phyloP scores from a whole-genome alignment of 92 coral and sea anemone species.

The Hydrozoanthus gracilis region DNA sequence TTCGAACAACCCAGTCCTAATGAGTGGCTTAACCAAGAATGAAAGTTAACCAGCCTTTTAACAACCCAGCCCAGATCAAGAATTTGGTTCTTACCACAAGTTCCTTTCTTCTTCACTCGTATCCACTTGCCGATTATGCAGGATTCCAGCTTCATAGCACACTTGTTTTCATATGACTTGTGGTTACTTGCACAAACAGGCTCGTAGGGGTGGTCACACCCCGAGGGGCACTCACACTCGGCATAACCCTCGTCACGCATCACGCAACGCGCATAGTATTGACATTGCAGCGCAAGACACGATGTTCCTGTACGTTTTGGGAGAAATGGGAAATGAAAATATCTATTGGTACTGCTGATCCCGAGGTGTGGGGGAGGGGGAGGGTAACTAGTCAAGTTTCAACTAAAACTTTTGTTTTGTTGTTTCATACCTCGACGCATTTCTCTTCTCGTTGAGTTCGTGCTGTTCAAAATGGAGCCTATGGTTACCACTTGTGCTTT shows the following conservation, averaged over 20 bases:
- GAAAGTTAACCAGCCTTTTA: too few relatives aligned
- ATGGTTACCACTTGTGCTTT: conserved; percentile 34
- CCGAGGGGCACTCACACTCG: conserved; percentile 63
- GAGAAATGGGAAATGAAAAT: too few relatives aligned
- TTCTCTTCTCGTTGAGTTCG: conserved; percentile 21
- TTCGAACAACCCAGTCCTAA: too few relatives aligned
- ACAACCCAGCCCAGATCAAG: not conserved
- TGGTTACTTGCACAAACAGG: conserved; percentile 78
- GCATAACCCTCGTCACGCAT: conserved; percentile 62
- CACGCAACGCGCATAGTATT: conserved; percentile 67
- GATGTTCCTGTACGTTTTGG: not conserved
- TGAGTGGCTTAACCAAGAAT: too few relatives aligned
- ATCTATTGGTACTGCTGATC: too few relatives aligned
- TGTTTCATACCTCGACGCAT: conserved; percentile 29
- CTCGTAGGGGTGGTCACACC: conserved; percentile 58
- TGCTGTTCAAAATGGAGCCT: conserved; percentile 28
- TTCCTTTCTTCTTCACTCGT: conserved; percentile 55
- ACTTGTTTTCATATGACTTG: conserved; percentile 67
- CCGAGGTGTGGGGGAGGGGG: too few relatives aligned
- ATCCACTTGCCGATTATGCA: conserved; percentile 58
- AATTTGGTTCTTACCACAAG: conserved; percentile 59
- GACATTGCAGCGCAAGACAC: conserved; percentile 41
- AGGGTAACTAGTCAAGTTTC: not conserved
- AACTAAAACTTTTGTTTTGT: not conserved
- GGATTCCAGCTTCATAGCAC: conserved; percentile 63